Evolutionary conservation across 2,797 vertebrate species (phyloP), one percentile per base, ranked within the genome.

Genomic region (Centroberyx gerrardi): DNA sequence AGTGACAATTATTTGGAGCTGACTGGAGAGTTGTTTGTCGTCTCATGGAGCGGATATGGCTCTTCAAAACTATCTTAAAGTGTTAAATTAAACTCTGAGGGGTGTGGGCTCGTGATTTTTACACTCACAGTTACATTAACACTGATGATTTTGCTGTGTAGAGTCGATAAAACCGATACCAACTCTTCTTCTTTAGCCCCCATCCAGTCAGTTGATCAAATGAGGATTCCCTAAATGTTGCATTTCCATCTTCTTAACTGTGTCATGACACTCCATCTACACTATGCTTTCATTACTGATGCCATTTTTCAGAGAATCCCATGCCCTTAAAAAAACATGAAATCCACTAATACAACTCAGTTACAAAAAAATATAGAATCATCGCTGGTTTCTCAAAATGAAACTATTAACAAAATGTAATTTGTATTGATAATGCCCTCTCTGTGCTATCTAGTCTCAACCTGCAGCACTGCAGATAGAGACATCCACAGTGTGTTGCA

Each of bases 401-500:
- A 9, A 40, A 8, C 8, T 40, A 40, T 36, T 5, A 28, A 40
- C 28, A 46, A 60, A 40, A 73, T 27, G 12, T 15, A 28, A 62
- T 14, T 5, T 36, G 22, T 9, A 1, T 13, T 33, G 17, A 64
- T 56, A 29, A 44, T 52, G 3, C 22, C 36, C 6, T 33, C 15
- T 33, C 18, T 54, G n/a, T 28, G 27, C 4, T 36, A 4, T 51
- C 14, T 61, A 36, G 42, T 55, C 38, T 52, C 18, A 61, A 61
- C 29, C 14, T 59, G 65, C 68, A 77, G 60, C 28, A 48, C 46
- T 74, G 22, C 74, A 55, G 28, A 79, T 61, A 53, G 51, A 82
- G 77, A 83, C 72, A 65, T 52, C 31, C 31, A 82, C 33, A 54
- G 46, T 13, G 27, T 80, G 68, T 76, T 48, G 46, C 29, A 72